phyloP scores from a whole-genome alignment of 2,888 invertebrate genomes.

The Drosophila flavopinicola region DNA sequence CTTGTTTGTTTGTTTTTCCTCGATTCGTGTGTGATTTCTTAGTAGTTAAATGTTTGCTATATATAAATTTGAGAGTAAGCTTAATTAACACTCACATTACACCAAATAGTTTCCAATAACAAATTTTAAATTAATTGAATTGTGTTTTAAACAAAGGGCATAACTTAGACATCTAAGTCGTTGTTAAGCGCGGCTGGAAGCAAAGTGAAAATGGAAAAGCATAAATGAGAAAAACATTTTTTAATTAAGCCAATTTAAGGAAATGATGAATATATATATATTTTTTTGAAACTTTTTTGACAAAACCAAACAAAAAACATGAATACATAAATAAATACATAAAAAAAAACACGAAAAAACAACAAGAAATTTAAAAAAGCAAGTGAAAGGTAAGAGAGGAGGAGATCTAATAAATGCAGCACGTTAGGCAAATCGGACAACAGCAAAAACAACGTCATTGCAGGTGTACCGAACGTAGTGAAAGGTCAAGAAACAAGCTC shows the following conservation, averaged over 20 bases:
- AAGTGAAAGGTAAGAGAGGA: conserved; percentile 4
- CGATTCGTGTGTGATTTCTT: conserved; percentile 39
- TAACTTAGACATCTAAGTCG: conserved; percentile 45
- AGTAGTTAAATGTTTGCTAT: conserved; percentile 56
- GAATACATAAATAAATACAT: conserved; percentile 57
- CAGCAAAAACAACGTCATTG: conserved; percentile 22
- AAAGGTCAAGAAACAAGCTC: conserved; percentile 59
- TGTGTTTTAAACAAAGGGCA: conserved; percentile 48
- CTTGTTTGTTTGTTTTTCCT: conserved; percentile 28
- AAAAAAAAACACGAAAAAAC: conserved; percentile 55
- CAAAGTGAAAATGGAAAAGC: conserved; percentile 34
- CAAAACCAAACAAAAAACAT: conserved; percentile 51
- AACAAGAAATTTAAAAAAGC: conserved; percentile 17
- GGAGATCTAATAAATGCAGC: conserved; percentile 31
- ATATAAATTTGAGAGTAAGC: conserved; percentile 34
- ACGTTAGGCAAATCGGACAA: conserved; percentile 21
- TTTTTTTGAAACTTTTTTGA: conserved; percentile 83
- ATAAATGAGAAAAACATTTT: conserved; percentile 65
- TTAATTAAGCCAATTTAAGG: conserved; percentile 78
- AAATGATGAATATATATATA: conserved; percentile 78
- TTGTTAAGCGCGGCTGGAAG: conserved; percentile 42
- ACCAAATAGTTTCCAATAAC: conserved; percentile 56
- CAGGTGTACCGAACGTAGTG: conserved; percentile 38
- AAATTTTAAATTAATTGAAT: conserved; percentile 62
- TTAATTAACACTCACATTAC: conserved; percentile 28